Base-by-base conservation (phyloP, 1,140 invertebrate species). In the Eulimnadia texana region DNA sequence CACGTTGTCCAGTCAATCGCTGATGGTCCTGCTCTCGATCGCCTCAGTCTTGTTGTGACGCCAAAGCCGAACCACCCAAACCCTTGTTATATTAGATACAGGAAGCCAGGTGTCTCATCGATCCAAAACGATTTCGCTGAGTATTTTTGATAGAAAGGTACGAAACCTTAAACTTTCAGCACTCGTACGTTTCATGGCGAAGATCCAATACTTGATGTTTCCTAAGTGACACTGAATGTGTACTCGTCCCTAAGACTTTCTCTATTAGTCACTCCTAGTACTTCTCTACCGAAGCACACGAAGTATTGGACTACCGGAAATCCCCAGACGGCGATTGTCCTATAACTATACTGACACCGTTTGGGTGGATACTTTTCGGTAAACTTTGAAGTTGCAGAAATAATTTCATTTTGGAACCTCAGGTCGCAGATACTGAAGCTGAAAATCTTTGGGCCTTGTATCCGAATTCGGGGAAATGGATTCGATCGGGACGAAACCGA, bases 381-480 rank as follows among this genome's bases (percentile, higher is more conserved):
- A 29, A 29, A n/a, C 1, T 56, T n/a, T 3, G 19, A 22, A 27
- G 16, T n/a, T 22, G 16, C 6, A 3, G 20, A 9, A 16, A 25
- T 3, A 27, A 57, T 9, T n/a, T 3, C 20, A 9, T 6, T 42
- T 6, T 16, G 16, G 33, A 42, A 42, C 33, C 33, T 42, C 6
- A 42, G 6, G 33, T 42, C 16, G 33, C 33, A 6, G 33, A 6
- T 42, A 42, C 16, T 42, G 16, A 42, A 16, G 16, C 16, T 6
- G 55, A 57, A 0, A 27, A 57, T 9, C 55, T 57, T 27, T 53
- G 11, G 1, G 50, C 6, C 24, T 64, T 1, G 59, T 64, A 2
- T 58, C 58, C 24, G 22, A 49, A n/a, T 47, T 50, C 13, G 64
- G 60, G 53, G 27, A 52, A 0, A 61, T 54, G 13, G 64, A 64